Evolutionary conservation across 2,888 invertebrate species (phyloP).

Genomic region (Leucophenga maculata): DNA sequence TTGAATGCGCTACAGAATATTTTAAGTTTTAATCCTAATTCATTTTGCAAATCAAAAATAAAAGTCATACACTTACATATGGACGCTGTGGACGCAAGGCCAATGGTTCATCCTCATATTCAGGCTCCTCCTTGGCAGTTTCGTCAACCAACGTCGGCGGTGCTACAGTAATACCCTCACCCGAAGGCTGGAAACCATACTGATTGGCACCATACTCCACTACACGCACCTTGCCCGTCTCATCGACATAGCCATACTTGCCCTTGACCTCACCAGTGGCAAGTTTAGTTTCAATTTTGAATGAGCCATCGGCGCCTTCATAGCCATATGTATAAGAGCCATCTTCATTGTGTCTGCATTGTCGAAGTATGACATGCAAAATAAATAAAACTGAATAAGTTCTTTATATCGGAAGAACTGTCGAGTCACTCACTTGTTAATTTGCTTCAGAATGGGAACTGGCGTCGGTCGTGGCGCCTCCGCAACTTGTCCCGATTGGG

Average conservation of each 20-base stretch:
- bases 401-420: slow-evolving; percentile 4
- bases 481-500: slow-evolving; percentile 49
- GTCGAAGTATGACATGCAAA: neutral
- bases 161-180: slow-evolving; percentile 87
- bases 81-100: slow-evolving; percentile 62
- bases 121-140: slow-evolving; percentile 71
- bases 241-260: slow-evolving; percentile 92
- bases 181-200: slow-evolving; percentile 88
- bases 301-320: slow-evolving; percentile 89
- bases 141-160: slow-evolving; percentile 76
- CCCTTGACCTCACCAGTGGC: slow-evolving; percentile 88
- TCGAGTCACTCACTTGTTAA: slow-evolving; percentile 78
- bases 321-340: slow-evolving; percentile 93
- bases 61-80: slow-evolving; percentile 56
- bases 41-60: neutral
- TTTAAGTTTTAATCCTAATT: neutral
- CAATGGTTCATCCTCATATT: slow-evolving; percentile 71
- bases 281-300: slow-evolving; percentile 91
- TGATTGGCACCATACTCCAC: slow-evolving; percentile 92
- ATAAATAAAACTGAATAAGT: neutral
- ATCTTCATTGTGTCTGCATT: slow-evolving; percentile 85
- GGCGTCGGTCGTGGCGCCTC: slow-evolving; percentile 74
- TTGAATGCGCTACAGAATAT: slow-evolving; percentile 49
- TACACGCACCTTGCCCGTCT: slow-evolving; percentile 84
- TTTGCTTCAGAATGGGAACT: slow-evolving; percentile 88